Evolutionary conservation across 2,888 invertebrate species (phyloP).

Genomic region (Eubasilissa splendida): DNA sequence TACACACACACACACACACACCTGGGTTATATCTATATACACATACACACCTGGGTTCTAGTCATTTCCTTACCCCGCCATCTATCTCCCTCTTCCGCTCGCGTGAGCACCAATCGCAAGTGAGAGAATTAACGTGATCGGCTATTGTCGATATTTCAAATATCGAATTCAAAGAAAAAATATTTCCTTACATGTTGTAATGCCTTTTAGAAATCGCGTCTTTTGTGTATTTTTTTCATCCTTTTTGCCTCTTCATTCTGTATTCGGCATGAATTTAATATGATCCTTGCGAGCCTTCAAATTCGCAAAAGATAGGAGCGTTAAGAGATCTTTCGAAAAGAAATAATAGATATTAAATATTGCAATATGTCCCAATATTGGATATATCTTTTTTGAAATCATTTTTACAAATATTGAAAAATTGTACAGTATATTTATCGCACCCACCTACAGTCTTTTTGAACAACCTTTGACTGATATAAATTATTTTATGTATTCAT

Average conservation of each 20-base stretch:
- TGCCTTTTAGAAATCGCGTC: constrained; percentile 16
- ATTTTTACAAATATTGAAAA: too few species aligned
- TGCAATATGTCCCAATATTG: not conserved
- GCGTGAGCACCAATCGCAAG: constrained; percentile 22
- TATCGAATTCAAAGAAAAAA: constrained; percentile 49
- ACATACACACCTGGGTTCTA: not conserved
- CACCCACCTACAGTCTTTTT: too few species aligned
- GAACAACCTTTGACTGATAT: too few species aligned
- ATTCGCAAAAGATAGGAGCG: constrained; percentile 11
- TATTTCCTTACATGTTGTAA: constrained; percentile 45
- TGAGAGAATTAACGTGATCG: constrained; percentile 45
- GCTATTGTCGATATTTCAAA: constrained; percentile 54
- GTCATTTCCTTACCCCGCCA: constrained; percentile 24
- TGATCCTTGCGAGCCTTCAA: constrained; percentile 33
- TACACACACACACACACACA: not conserved
- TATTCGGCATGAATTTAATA: constrained; percentile 46
- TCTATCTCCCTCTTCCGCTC: constrained; percentile 35
- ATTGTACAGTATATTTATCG: too few species aligned
- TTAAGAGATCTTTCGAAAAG: constrained; percentile 17
- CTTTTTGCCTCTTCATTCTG: constrained; percentile 22
- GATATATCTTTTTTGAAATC: too few species aligned
- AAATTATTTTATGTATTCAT: too few species aligned
- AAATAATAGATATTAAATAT: constrained; percentile 11
- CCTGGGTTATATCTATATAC: not conserved
- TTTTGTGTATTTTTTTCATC: constrained; percentile 9